Base-by-base conservation (phyloP, 2,797 vertebrate genomes). In the Microchirus variegatus region DNA sequence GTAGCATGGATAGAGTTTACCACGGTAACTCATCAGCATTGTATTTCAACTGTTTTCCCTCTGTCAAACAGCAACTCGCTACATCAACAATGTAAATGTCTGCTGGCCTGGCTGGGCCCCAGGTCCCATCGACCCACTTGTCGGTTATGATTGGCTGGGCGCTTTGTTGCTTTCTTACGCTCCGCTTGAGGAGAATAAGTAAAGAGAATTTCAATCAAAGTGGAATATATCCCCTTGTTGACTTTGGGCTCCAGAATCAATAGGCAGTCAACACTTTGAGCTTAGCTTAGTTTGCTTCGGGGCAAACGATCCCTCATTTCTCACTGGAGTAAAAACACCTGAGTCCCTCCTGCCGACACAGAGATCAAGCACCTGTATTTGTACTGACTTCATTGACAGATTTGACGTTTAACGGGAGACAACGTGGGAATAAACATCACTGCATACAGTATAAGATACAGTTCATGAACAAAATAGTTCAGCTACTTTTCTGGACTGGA, bases 181-280 rank as follows among this genome's bases (percentile, higher is more conserved):
- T 73, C 67, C 54, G 70, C 72, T 87, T 74, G 73, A 85, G 80
- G 67, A 63, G 81, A 88, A 90, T 87, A 85, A 84, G 70, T 84
- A 78, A 84, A 87, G 79, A 81, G 84, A 87, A 82, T 86, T 86
- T 88, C 83, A 89, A 83, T 87, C 86, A 88, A 86, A 87, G 82
- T 78, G 53, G 79, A 86, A 87, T 81, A 87, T 82, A 86, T 89
- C 78, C 81, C 81, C 80, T 74, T 84, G 87, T 84, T 83, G 88
- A 87, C 81, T 75, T 61, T 43, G 42, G 76, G 63, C 73, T 81
- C 46, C 40, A 57, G 64, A 85, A 90, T 91, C 87, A 75, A 91
- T 91, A 89, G 62, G 66, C 66, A 83, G 83, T 80, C 81, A 83
- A 84, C 88, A 84, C 75, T 84, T 77, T 81, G 67, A 84, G 81